A percentile compares a stretch with the other conserved stretches of the same genome.
Evolutionary conservation across 2,888 invertebrate genomes (phyloP).

Genomic region (Yponomeuta cagnagella): DNA sequence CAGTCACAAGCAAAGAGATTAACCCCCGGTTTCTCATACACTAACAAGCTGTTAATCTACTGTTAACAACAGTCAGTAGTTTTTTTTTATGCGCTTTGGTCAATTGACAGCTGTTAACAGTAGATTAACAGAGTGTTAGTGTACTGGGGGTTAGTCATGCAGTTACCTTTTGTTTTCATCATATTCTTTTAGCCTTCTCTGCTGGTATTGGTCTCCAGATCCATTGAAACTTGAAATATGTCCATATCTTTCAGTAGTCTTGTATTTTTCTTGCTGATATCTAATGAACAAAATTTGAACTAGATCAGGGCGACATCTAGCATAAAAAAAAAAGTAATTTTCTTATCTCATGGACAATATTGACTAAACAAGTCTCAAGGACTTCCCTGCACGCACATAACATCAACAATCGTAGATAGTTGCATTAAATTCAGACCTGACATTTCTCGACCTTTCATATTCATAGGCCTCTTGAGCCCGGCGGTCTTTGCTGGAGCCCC

Average conservation of each 20-base stretch:
- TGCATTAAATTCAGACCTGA: constrained; percentile 36
- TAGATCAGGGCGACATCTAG: not conserved
- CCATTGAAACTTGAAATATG: constrained; percentile 36
- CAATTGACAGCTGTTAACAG: too few relatives aligned
- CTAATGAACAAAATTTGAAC: not conserved
- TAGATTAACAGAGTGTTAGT: too few relatives aligned
- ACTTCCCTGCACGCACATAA: not conserved
- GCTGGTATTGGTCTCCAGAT: constrained; percentile 36
- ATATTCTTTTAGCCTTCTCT: constrained; percentile 41
- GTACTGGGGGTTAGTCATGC: not conserved
- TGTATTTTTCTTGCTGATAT: constrained; percentile 17
- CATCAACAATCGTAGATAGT: not conserved
- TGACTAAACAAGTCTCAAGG: not conserved
- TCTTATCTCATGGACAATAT: not conserved
- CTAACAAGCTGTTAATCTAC: too few relatives aligned
- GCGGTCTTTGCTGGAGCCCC: constrained; percentile 62
- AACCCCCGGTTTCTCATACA: too few relatives aligned
- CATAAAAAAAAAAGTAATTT: not conserved
- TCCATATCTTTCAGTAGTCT: constrained; percentile 45
- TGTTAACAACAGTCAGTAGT: too few relatives aligned
- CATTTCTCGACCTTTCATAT: constrained; percentile 45
- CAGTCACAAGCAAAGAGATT: not conserved
- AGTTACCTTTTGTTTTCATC: constrained; percentile 56
- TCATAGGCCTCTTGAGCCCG: constrained; percentile 44
- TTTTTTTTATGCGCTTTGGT: too few relatives aligned